Evolutionary conservation across 2,888 invertebrate genomes (phyloP).

Genomic region (Erebia epiphron): DNA sequence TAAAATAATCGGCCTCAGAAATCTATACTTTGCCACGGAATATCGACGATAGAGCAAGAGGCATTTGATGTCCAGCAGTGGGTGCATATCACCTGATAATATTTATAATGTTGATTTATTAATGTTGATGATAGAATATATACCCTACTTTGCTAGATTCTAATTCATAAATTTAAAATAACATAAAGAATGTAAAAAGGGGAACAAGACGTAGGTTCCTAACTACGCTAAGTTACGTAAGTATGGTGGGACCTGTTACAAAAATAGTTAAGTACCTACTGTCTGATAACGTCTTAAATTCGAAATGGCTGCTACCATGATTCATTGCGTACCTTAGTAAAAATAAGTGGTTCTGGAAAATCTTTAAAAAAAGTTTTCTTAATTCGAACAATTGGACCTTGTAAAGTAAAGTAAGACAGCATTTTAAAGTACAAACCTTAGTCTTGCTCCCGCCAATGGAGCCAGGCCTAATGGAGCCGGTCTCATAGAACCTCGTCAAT

Average conservation of each 20-base stretch:
- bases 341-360: too few species aligned
- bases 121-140: too few species aligned
- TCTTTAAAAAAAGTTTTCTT: too few species aligned
- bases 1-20: conserved; percentile 6
- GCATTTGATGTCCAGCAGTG: too few species aligned
- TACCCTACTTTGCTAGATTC: too few species aligned
- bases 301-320: background rate
- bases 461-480: conserved; percentile 97
- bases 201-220: background rate
- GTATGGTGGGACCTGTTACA: background rate
- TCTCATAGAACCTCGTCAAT: conserved; percentile 97
- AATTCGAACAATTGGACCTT: too few species aligned
- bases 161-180: too few species aligned
- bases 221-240: background rate
- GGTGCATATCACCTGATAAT: too few species aligned
- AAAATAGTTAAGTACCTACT: background rate
- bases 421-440: conserved; percentile 86
- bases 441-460: conserved; percentile 97
- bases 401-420: too few species aligned
- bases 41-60: too few species aligned
- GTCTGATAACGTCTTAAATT: background rate
- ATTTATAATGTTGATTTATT: too few species aligned
- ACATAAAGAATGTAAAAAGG: too few species aligned
- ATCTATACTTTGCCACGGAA: background rate
- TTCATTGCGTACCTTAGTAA: background rate